Conservation (phyloP, 2,113 vertebrate species). For the Balaenoptera acutorostrata region DNA sequence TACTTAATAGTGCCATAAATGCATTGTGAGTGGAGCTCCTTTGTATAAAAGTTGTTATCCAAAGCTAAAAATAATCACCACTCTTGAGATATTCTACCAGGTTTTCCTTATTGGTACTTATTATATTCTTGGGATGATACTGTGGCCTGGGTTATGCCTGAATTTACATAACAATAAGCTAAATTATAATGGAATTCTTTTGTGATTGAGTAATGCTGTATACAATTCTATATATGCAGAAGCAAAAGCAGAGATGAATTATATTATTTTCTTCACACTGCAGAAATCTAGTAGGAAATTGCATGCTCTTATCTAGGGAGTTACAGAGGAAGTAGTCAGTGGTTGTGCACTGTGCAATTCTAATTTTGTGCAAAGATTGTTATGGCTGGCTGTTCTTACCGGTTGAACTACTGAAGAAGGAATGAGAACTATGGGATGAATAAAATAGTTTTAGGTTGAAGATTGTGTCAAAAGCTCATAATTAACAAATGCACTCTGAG, state of each 20-base stretch:
- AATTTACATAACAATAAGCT: constrained; percentile 50
- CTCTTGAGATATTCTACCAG: not conserved
- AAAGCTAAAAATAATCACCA: constrained; percentile 33
- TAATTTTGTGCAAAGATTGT: constrained; percentile 16
- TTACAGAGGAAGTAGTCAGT: not conserved
- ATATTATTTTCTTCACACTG: constrained; percentile 48
- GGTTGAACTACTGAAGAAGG: not conserved
- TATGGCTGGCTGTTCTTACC: not conserved
- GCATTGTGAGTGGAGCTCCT: not conserved
- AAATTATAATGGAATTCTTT: constrained; percentile 47
- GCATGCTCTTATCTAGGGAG: not conserved
- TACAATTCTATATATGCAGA: constrained; percentile 39
- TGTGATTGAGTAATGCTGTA: constrained; percentile 26
- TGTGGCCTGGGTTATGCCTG: not conserved
- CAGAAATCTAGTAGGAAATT: constrained; percentile 30
- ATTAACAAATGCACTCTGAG: not conserved
- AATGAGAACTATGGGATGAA: not conserved
- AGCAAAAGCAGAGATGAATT: constrained; percentile 22
- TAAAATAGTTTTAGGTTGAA: constrained; percentile 2
- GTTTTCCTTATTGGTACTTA: constrained; percentile 11
- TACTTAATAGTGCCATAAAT: not conserved
- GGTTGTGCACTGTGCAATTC: not conserved
- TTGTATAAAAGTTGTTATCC: constrained; percentile 20
- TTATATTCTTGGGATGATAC: constrained; percentile 29
- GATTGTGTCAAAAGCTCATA: not conserved